Base-by-base conservation (phyloP, 1,140 invertebrate genomes). In the Agrilus planipennis region DNA sequence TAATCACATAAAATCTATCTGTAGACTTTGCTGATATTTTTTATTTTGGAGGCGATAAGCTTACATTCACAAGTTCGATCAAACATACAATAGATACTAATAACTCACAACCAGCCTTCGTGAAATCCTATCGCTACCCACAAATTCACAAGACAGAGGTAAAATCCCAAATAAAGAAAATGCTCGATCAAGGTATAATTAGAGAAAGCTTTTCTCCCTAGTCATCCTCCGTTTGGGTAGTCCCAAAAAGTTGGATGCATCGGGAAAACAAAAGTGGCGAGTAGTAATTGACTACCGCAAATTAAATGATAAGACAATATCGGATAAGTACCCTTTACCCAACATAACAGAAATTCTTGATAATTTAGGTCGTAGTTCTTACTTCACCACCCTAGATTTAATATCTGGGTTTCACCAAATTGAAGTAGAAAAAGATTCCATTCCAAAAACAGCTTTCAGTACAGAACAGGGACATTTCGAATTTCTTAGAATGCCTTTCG, bases 311-410 rank as follows among this genome's bases (percentile, higher is more conserved):
- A 53, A 46, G 34, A 58, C 54, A 1, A 48, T 52, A 5, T 38
- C 28, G 4, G 53, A 58, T 41, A 45, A 29, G 17, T 75, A 64
- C 46, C 70, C 70, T 3, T 47, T 76, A 10, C 71, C 69, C 5
- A 50, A 62, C 14, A 70, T 73, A 6, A 51, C 56, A 2, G 62
- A 69, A 4, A 60, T 60, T 19, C 30, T 63, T 28, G 59, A 70
- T 41, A 47, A 57, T 22, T 37, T 73, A 15, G 58, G n/a, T n/a
- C n/a, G n/a, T n/a, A n/a, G n/a, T n/a, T n/a, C n/a, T n/a, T n/a
- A n/a, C n/a, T n/a, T n/a, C n/a, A n/a, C n/a, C n/a, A n/a, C n/a
- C n/a, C n/a, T n/a, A n/a, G n/a, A n/a, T n/a, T n/a, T n/a, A n/a
- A n/a, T n/a, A n/a, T n/a, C n/a, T n/a, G n/a, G n/a, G n/a, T n/a